Evolutionary conservation across 37 sponge, comb jelly and placozoan species (phyloP).

Genomic region (Halichondria panicea): DNA sequence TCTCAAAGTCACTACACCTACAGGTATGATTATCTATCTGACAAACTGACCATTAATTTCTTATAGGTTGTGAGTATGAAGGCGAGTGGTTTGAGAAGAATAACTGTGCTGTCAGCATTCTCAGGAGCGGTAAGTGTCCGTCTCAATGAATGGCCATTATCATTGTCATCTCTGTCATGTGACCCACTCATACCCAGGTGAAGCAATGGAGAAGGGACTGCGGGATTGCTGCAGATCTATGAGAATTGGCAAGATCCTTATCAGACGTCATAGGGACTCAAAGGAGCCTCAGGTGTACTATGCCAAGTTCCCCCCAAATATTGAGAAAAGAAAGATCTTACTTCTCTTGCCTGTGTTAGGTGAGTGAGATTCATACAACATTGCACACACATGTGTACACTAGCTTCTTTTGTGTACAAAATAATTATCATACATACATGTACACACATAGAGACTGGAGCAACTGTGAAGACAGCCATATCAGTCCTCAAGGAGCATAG

Average conservation of each 20-base stretch:
- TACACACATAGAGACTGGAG: conserved; percentile 69
- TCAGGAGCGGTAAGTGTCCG: conserved; percentile 82
- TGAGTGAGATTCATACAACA: conserved; percentile 20
- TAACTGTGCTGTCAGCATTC: conserved; percentile 95
- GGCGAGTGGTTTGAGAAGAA: conserved; percentile 80
- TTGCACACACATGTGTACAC: neutral
- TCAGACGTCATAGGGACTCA: conserved; percentile 58
- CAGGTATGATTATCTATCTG: conserved; percentile 47
- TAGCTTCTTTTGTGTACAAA: neutral
- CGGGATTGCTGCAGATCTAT: conserved; percentile 92
- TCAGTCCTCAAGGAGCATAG: conserved; percentile 82
- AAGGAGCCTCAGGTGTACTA: conserved; percentile 81
- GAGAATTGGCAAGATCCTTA: conserved; percentile 93
- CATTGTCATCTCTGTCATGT: neutral
- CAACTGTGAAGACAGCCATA: conserved; percentile 72
- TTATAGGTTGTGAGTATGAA: conserved; percentile 69
- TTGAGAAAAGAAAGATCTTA: conserved; percentile 80
- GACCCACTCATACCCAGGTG: conserved; percentile 55
- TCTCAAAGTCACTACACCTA: conserved; percentile 78
- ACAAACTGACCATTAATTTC: neutral
- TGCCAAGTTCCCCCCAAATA: conserved; percentile 83
- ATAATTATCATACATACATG: neutral
- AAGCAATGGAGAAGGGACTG: conserved; percentile 94
- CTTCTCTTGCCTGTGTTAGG: conserved; percentile 88
- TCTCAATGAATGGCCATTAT: neutral